Base-by-base conservation (phyloP, 2,113 vertebrate genomes). In the Scolopax mira region DNA sequence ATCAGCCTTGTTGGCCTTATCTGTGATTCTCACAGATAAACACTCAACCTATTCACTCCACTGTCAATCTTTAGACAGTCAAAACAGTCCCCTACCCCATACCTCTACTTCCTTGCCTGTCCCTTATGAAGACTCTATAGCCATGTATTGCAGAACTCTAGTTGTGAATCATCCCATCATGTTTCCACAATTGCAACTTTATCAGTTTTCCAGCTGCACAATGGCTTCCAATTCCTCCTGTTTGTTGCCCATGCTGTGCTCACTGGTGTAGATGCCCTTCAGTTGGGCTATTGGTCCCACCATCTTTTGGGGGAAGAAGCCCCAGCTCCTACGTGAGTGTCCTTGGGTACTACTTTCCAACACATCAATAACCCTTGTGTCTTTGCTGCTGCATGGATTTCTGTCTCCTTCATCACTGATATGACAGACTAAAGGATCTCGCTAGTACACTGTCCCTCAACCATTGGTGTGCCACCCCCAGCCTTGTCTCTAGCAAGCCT, bases 381-480 rank as follows among this genome's bases (percentile, higher is more conserved):
- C 22, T 78, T 62, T 41, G 58, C 9, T 41, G 30, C 12, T 5
- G 2, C 2, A 3, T 33, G 17, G 35, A 62, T 33, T 10, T 64
- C 24, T 31, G 23, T 54, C 7, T 10, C 18, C 8, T 65, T 4
- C 37, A 46, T 52, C 31, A 28, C 46, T 51, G 19, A 8, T 13
- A 31, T 8, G 19, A 35, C 35, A 52, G 27, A 52, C 48, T 0
- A 1, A 51, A 51, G 18, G 35, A 37, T 18, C 35, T 52, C 10
- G 1, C 24, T 37, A 52, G 67, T 27, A 39, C 18, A 11, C 12
- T 10, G 6, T 39, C 27, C 27, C 27, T 71, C 35, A 39, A 39
- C 16, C 19, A 16, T 11, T 12, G 19, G 18, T 6, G 2, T 57
- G 13, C 27, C 3, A 0, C 7, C 18, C 3, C 27, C 35, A 71